These are phyloP conservation scores for Trochalopteron elliotii DNA, from an alignment of 2,113 vertebrate genomes.

Conservation along the genomic window DNA sequence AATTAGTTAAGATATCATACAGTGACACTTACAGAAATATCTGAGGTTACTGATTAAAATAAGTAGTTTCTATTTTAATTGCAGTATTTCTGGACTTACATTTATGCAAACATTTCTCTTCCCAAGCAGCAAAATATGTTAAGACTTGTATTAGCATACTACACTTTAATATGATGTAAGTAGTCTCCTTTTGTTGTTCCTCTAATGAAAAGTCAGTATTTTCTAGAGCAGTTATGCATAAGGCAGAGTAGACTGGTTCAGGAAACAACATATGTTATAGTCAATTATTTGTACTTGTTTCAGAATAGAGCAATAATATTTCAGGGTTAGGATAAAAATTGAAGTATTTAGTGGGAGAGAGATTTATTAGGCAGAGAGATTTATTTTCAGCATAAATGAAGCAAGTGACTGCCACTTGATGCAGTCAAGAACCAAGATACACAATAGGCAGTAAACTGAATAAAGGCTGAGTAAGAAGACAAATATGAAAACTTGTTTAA, in stretches of 20 bases:
- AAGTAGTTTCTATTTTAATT: neutral
- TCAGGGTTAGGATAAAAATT: neutral
- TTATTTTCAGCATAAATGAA: slow-evolving; percentile 26
- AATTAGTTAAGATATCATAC: neutral
- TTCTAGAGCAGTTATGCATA: neutral
- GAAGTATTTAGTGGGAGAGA: neutral
- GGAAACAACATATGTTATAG: neutral
- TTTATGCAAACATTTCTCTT: neutral
- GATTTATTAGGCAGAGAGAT: slow-evolving; percentile 1
- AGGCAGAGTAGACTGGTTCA: neutral
- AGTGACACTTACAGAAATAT: neutral
- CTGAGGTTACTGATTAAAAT: neutral
- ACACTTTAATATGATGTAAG: neutral
- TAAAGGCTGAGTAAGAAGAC: neutral
- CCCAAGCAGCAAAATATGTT: neutral
- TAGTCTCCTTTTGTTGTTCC: neutral
- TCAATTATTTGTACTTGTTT: neutral
- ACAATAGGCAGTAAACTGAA: neutral
- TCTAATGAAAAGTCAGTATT: slow-evolving; percentile 4
- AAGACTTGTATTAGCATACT: neutral
- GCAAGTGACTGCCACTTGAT: slow-evolving; percentile 1
- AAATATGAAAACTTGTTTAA: neutral
- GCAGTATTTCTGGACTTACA: neutral
- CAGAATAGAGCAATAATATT: slow-evolving; percentile 13
- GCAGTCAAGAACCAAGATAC: neutral